A percentile compares a stretch with the other conserved stretches of the same genome.
These are phyloP conservation scores for Aphrophora alni DNA, from an alignment of 2,888 invertebrate genomes.

Conservation along the genomic window DNA sequence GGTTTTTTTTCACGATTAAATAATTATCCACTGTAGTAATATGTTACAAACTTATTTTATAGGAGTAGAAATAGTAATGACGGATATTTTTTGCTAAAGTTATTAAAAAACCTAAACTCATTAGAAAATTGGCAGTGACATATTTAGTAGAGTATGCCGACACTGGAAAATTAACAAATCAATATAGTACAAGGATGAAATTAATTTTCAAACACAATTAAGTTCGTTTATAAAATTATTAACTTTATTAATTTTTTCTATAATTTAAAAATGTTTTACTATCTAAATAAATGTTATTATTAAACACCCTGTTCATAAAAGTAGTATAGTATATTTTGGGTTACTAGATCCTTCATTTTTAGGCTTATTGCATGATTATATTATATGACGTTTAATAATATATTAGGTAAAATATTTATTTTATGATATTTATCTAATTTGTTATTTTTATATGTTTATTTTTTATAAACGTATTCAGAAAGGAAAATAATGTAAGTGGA, in stretches of 20 bases:
- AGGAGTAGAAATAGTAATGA: neutral
- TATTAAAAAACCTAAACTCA: neutral
- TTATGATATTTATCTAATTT: neutral
- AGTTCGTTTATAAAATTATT: no score
- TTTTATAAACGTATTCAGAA: neutral
- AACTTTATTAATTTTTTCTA: no score
- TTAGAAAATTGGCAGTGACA: conserved; percentile 1
- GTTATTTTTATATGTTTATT: neutral
- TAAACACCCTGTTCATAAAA: neutral
- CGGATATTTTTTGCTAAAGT: neutral
- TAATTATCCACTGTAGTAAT: neutral
- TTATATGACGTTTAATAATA: no score
- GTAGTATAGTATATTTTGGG: neutral
- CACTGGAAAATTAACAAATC: neutral
- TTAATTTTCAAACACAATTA: no score
- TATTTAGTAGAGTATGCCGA: neutral
- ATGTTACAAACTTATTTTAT: neutral
- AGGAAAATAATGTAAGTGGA: no score
- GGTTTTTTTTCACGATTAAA: neutral
- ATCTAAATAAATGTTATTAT: neutral
- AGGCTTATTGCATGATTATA: neutral
- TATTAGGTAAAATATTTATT: no score
- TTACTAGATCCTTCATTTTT: neutral
- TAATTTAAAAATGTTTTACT: no score
- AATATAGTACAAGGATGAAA: no score